These are phyloP conservation scores for Agelaius tricolor DNA, from an alignment of 2,113 vertebrate species.

Conservation along the genomic window DNA sequence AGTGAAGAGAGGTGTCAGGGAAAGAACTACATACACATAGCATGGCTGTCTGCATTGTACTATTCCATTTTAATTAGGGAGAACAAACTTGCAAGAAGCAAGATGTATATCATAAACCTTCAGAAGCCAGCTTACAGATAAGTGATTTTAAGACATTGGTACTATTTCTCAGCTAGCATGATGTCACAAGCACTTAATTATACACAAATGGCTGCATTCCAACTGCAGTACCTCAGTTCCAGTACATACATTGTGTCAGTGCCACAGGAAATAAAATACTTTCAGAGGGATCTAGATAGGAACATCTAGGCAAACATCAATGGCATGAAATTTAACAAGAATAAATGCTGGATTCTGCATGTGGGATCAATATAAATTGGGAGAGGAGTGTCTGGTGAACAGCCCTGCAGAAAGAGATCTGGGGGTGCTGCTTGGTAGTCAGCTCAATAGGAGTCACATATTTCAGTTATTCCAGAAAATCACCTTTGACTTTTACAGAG, in stretches of 20 bases:
- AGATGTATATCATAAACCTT: not conserved
- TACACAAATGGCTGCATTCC: not conserved
- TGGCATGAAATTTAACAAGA: not conserved
- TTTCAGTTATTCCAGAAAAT: not conserved
- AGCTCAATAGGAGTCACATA: not conserved
- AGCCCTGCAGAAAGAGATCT: not conserved
- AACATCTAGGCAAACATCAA: not conserved
- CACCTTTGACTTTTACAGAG: not conserved
- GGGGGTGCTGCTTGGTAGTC: rapidly evolving
- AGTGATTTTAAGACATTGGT: not conserved
- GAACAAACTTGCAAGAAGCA: not conserved
- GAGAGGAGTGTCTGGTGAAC: not conserved
- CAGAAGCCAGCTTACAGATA: not conserved
- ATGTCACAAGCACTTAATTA: not conserved
- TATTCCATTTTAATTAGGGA: not conserved
- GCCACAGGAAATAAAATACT: not conserved
- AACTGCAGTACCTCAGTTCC: not conserved
- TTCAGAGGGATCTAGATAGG: not conserved
- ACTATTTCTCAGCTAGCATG: not conserved
- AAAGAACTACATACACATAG: not conserved
- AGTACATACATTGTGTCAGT: not conserved
- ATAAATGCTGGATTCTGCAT: not conserved
- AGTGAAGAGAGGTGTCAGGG: not conserved
- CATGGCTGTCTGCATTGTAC: not conserved
- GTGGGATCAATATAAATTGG: not conserved